Base-by-base conservation (phyloP, 2,113 vertebrate species). In the Arenaria interpres region DNA sequence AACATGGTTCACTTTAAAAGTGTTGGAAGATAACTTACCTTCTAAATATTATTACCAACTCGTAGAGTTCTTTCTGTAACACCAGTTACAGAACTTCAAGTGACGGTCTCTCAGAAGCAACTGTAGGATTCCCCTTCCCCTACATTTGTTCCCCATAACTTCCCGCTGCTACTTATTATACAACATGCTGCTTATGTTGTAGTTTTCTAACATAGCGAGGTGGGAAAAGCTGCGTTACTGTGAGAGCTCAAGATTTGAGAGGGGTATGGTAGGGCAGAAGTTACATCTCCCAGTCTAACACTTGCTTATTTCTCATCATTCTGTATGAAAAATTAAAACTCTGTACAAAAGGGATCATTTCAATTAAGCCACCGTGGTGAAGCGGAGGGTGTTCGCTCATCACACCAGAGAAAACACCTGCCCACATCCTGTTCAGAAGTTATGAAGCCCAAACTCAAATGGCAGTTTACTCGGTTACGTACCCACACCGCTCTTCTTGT, bases 401-500 rank as follows among this genome's bases (percentile, higher is more conserved):
- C 56, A 9, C 60, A 32, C 7, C 12, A 64, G 23, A 53, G 75
- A 39, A 59, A 64, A 69, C 74, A 97, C 91, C 93, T 96, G 75
- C 90, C 82, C 92, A 90, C 94, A 93, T 93, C 93, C 94, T 94
- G 96, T 57, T 37, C 35, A 20, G 7, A 33, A 39, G 30, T 6
- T 12, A 13, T 1, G 35, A 30, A 43, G 37, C 16, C 69, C 54
- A 8, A 0, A 46, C 35, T 51, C 56, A 28, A 62, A 88, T 4
- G 43, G 64, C 87, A 90, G 81, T n/a, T 66, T 18, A 30, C 14
- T 0, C 3, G 13, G 72, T 27, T 82, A 98, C 98, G 57, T 90
- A 98, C 98, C 98, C 91, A 98, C 98, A 0, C 98, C 98, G 0
- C 83, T 97, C 93, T 95, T 97, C 80, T 97, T 97, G 68, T 98